Conservation (phyloP, 2,797 vertebrate genomes). For the Lindbergichthys nudifrons region DNA sequence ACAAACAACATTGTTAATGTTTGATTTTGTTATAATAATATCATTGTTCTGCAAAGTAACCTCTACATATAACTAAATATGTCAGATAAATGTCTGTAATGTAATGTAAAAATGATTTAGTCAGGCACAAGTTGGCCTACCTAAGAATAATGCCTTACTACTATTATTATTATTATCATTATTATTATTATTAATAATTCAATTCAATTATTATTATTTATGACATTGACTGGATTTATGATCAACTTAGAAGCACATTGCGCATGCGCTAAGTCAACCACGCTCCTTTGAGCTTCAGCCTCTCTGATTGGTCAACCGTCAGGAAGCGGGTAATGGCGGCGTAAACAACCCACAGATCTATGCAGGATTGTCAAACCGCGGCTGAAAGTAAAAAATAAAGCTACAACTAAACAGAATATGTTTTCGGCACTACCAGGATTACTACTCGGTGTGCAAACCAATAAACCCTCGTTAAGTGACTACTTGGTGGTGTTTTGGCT, state of each 20-base stretch:
- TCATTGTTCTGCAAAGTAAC: too few relatives aligned
- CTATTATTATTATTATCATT: too few relatives aligned
- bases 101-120: too few relatives aligned
- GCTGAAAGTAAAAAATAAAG: constrained; percentile 6
- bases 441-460: not conserved
- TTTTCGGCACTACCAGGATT: not conserved
- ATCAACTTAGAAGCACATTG: not conserved
- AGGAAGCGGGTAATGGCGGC: constrained; percentile 74
- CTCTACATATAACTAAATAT: too few relatives aligned
- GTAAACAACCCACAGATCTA: constrained; percentile 72
- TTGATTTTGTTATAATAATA: too few relatives aligned
- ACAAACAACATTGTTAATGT: too few relatives aligned
- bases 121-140: too few relatives aligned
- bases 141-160: too few relatives aligned
- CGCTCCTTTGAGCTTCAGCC: not conserved
- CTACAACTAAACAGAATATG: not conserved
- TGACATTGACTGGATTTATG: too few relatives aligned
- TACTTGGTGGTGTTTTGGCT: not conserved
- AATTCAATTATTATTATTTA: too few relatives aligned
- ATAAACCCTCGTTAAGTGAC: not conserved
- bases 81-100: too few relatives aligned
- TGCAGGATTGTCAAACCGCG: not conserved
- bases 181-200: too few relatives aligned
- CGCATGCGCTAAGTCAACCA: constrained; percentile 47
- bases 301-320: constrained; percentile 70